Base-by-base conservation (phyloP, 2,797 vertebrate genomes). In the Hydrophis major region DNA sequence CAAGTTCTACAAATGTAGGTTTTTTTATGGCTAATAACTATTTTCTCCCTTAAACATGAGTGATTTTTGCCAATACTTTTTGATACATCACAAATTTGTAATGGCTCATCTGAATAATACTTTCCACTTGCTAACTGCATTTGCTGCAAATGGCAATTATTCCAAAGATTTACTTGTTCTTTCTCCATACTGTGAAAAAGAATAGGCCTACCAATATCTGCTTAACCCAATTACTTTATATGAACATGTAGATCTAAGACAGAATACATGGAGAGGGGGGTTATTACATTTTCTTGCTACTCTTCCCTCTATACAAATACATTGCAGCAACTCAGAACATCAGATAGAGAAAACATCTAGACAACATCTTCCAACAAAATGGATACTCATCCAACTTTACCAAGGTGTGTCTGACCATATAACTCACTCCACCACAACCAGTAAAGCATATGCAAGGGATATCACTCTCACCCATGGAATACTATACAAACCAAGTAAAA, bases 191-290 rank as follows among this genome's bases (percentile, higher is more conserved):
- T 78, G 25, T 93, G 69, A 93, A 93, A 96, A 94, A 94, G 96
- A 97, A 96, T 86, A 94, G 50, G 86, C 93, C 89, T 95, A 95
- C 95, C 94, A 95, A 91, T 60, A 93, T 87, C 88, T 92, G 95
- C 94, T 94, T 94, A 95, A 95, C 10, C 50, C 18, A 93, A 4
- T 90, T 90, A 86, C 59, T 89, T 66, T 74, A 60, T 32, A 50
- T 7, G 11, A 50, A 90, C 78, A 53, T 18, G 42, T 90, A 55
- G 11, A 86, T 61, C 20, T 37, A 55, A 61, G 16, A 25, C 32
- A 42, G 42, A 86, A 56, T 63, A 55, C 11, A 83, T n/a, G 11
- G 28, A 27, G 4, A 37, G 0, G 16, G 13, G n/a, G 25, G 28
- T 13, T 66, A 47, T 32, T 20, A 78, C 50, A 27, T 57, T 83